Evolutionary conservation across 35 echinoderm and acorn worm genomes (phyloP).

Genomic region (Diadema setosum): DNA sequence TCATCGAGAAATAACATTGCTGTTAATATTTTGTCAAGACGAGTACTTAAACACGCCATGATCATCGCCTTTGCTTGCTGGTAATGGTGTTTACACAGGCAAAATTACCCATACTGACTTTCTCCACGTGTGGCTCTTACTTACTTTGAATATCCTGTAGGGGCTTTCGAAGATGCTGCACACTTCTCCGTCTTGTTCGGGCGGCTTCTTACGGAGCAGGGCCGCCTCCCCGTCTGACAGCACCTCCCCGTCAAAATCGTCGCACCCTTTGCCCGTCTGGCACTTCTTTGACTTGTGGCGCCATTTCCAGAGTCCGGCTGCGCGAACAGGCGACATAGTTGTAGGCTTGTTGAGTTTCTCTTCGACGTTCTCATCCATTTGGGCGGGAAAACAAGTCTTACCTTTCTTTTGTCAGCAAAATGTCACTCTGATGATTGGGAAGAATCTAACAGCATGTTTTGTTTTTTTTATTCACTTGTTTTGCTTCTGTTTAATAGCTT

Average conservation of each 20-base stretch:
- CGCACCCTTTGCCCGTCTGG: background rate
- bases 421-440: too few species aligned
- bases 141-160: background rate
- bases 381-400: background rate
- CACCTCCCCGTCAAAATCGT: background rate
- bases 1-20: too few species aligned
- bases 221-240: background rate
- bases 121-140: too few species aligned
- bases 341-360: background rate
- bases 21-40: too few species aligned
- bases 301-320: background rate
- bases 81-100: too few species aligned
- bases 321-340: background rate
- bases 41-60: too few species aligned
- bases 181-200: background rate
- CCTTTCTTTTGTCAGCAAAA: too few species aligned
- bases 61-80: too few species aligned
- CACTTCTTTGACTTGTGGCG: background rate
- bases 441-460: too few species aligned
- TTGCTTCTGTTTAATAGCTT: too few species aligned
- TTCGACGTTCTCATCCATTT: background rate
- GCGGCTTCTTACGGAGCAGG: background rate
- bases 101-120: too few species aligned
- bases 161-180: constrained; percentile 7
- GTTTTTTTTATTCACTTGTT: too few species aligned